Conservation (phyloP, 2,888 invertebrate species). For the Apomyelois bistriatella region DNA sequence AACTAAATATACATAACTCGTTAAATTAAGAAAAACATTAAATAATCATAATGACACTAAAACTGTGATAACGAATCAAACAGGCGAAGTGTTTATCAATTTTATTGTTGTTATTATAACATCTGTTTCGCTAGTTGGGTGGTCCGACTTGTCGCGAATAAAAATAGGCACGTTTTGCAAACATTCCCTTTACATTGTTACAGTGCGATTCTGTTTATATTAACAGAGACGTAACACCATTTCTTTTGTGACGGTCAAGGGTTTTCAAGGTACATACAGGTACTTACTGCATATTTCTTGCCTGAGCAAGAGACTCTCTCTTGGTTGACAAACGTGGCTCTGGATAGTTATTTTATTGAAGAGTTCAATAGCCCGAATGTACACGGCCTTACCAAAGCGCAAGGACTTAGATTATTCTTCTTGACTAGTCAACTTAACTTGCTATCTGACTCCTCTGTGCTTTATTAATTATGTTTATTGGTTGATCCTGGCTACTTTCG, state of each 20-base stretch:
- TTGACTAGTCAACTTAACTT: too few relatives aligned
- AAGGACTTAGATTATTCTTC: too few relatives aligned
- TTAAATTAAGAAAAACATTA: neutral
- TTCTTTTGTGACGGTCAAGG: neutral
- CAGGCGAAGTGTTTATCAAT: constrained; percentile 33
- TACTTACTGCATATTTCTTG: neutral
- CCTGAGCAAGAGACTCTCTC: constrained; percentile 7
- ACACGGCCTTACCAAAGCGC: too few relatives aligned
- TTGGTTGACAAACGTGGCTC: too few relatives aligned
- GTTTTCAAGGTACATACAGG: neutral
- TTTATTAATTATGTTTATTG: too few relatives aligned
- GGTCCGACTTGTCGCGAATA: constrained; percentile 34
- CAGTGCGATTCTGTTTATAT: constrained; percentile 7
- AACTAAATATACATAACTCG: neutral
- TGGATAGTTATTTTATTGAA: too few relatives aligned
- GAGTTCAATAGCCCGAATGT: too few relatives aligned
- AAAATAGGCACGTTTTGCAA: constrained; percentile 27
- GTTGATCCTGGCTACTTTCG: too few relatives aligned
- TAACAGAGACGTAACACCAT: neutral
- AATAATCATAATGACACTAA: neutral
- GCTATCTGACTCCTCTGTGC: too few relatives aligned
- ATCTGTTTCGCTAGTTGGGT: constrained; percentile 35
- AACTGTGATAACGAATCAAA: constrained; percentile 17
- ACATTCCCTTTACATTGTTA: constrained; percentile 18
- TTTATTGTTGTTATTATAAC: constrained; percentile 49